Conservation (phyloP, 2,113 vertebrate species). For the Phrynocephalus versicolor region DNA sequence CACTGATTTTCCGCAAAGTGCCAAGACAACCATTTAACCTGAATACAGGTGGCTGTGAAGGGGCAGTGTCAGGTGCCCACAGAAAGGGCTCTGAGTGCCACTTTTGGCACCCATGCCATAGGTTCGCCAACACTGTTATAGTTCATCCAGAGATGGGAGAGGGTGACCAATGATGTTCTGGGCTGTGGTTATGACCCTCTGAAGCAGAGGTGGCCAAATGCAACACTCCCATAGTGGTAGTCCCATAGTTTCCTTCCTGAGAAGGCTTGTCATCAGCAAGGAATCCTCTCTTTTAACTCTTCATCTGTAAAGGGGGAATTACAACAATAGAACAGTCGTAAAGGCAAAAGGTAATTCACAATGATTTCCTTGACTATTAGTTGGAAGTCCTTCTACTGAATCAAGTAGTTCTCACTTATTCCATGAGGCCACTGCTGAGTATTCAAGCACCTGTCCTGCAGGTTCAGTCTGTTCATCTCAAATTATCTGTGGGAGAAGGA, state of each 20-base stretch:
- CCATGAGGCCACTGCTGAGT: background rate
- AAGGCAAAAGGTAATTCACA: background rate
- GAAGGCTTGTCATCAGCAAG: background rate
- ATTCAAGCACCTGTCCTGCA: background rate
- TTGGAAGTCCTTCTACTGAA: background rate
- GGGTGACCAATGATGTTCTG: too few species aligned
- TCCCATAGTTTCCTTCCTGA: background rate
- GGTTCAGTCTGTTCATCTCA: background rate
- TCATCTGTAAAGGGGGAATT: background rate
- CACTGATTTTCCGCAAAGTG: too few species aligned
- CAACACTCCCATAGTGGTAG: background rate
- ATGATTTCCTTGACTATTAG: background rate
- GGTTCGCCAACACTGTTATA: too few species aligned
- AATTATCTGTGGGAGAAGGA: background rate
- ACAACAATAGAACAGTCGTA: background rate
- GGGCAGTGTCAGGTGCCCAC: too few species aligned
- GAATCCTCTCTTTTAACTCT: background rate
- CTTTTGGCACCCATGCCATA: too few species aligned
- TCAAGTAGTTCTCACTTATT: background rate
- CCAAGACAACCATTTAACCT: too few species aligned
- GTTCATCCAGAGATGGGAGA: too few species aligned
- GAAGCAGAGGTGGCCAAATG: background rate
- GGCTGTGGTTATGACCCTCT: too few species aligned
- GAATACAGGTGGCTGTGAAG: background rate
- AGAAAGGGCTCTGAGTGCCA: too few species aligned